Evolutionary conservation across 1,140 invertebrate species (phyloP).

Genomic region (Acyrthosiphon pisum): DNA sequence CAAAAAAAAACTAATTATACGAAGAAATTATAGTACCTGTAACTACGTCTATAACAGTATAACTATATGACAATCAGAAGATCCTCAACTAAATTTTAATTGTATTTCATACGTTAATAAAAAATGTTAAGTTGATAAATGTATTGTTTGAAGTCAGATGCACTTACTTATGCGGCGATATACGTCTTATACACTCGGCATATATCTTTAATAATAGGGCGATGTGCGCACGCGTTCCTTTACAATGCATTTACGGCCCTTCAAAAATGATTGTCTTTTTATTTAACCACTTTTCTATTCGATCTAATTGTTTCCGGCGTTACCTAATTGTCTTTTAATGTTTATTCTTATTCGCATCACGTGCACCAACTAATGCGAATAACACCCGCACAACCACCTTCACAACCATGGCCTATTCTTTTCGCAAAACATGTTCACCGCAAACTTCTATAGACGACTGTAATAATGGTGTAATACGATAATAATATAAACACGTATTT

Average conservation of each 20-base stretch:
- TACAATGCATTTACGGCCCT: background rate
- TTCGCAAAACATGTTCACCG: background rate
- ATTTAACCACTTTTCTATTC: background rate
- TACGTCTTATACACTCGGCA: too few relatives aligned
- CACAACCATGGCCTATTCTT: background rate
- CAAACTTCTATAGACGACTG: background rate
- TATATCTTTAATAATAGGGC: background rate
- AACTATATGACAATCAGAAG: too few relatives aligned
- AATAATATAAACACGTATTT: background rate
- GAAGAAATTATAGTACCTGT: too few relatives aligned
- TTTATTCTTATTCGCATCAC: slow-evolving; percentile 9
- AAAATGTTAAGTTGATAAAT: background rate
- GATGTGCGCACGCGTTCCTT: background rate
- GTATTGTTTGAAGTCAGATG: too few relatives aligned
- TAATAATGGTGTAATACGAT: background rate
- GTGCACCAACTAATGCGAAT: background rate
- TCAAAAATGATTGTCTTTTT: background rate
- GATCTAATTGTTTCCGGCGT: background rate
- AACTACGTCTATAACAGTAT: too few relatives aligned
- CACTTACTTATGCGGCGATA: too few relatives aligned
- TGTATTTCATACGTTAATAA: background rate
- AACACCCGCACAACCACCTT: background rate
- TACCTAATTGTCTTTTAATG: slow-evolving; percentile 16
- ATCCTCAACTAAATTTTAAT: too few relatives aligned
- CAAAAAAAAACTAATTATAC: too few relatives aligned